phyloP scores from a whole-genome alignment of 2,888 invertebrate species.

The Volucella inflata region DNA sequence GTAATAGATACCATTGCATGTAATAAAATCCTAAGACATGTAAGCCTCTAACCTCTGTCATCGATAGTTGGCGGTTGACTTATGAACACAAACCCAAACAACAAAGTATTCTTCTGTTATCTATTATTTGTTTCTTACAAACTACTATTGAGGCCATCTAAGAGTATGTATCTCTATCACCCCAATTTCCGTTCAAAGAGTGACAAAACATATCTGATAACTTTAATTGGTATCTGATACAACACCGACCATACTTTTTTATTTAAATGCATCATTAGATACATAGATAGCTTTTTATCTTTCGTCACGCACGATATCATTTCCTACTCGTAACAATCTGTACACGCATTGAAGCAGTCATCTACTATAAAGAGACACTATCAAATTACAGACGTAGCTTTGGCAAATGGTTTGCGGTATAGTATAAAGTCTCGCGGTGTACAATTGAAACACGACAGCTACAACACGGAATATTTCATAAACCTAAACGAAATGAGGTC shows the following conservation, averaged over 20 bases:
- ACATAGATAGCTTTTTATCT: constrained; percentile 37
- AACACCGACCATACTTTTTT: constrained; percentile 33
- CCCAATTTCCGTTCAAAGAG: constrained; percentile 7
- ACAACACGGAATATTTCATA: constrained; percentile 41
- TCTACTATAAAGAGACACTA: background rate
- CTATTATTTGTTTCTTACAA: background rate
- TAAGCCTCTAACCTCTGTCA: background rate
- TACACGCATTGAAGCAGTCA: background rate
- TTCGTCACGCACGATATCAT: constrained; percentile 2
- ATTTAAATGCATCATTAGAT: constrained; percentile 35
- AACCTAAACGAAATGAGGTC: constrained; percentile 62
- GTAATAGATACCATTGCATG: too few relatives aligned
- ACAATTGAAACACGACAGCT: constrained; percentile 61
- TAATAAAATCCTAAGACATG: too few relatives aligned
- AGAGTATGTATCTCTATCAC: background rate
- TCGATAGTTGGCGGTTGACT: background rate
- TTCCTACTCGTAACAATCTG: constrained; percentile 47
- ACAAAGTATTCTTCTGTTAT: constrained; percentile 1
- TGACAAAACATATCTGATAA: constrained; percentile 27
- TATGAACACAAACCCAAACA: constrained; percentile 3
- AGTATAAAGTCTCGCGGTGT: constrained; percentile 7
- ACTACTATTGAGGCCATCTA: background rate
- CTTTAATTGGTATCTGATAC: constrained; percentile 28
- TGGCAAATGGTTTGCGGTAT: background rate
- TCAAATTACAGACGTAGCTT: constrained; percentile 6